Evolutionary conservation across 2,888 invertebrate species (phyloP), one percentile per base, ranked within the genome.

Genomic region (Diarsia dahlii): DNA sequence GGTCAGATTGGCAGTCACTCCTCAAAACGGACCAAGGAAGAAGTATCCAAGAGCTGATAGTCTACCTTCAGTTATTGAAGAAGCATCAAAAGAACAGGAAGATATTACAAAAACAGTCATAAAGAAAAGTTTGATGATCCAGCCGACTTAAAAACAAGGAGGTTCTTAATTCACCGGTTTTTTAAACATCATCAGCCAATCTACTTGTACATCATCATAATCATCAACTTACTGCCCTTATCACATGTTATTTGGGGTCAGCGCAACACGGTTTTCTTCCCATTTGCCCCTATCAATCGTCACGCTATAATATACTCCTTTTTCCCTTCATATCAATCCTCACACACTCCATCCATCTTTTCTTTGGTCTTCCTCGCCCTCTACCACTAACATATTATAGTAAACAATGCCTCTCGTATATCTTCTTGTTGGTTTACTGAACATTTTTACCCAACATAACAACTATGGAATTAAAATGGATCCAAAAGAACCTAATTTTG

Each of bases 381-480:
- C 39, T 39, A 8, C 5, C 0, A 28, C 15, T 15, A 34, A 3
- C 3, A 0, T 5, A 3, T 0, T 58, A 1, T 10, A 34, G 0
- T 9, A 3, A 23, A 78, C 64, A 15, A 87, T 86, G 84, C 1
- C 82, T 0, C 78, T 78, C 0, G 12, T 87, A 1, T 87, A 73
- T 45, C 65, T 87, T 0, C 65, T 79, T 0, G 76, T 90, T 0
- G 81, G 90, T 0, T 60, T 92, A 0, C 28, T 90, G 0, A 90
- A 91, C 6, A 77, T 93, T 13, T 56, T 92, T 0, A 89, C 87
- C 0, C 86, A 89, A 50, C 64, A 79, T 0, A 71, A 87, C 8
- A 93, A 92, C 54, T 92, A 90, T 60, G 91, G 88, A 0, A 92
- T 93, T 0, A 79, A 90, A 4, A 69, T 73, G 0, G 73, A 39